phyloP scores from a whole-genome alignment of 2,113 vertebrate species.

The Chionomys nivalis region DNA sequence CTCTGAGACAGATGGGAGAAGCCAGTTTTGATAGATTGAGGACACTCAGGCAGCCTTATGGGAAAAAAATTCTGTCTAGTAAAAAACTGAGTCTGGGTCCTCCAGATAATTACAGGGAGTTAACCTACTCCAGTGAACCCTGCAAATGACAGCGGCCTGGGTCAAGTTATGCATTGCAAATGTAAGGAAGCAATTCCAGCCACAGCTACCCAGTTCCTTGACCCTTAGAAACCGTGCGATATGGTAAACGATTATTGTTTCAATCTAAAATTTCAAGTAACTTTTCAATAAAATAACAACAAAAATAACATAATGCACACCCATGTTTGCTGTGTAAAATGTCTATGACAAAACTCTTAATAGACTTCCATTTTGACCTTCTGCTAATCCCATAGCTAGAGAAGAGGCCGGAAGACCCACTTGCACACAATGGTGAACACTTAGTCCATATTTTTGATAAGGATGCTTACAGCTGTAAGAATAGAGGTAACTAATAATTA shows the following conservation, averaged over 20 bases:
- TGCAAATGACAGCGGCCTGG: neutral
- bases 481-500: slow-evolving; percentile 7
- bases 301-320: neutral
- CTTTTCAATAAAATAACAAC: neutral
- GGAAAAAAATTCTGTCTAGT: neutral
- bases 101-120: neutral
- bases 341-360: neutral
- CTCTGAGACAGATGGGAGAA: neutral
- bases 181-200: neutral
- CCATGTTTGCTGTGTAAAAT: neutral
- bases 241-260: neutral
- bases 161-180: neutral
- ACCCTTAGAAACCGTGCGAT: neutral
- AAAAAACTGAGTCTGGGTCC: neutral
- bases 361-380: neutral
- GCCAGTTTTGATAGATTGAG: neutral
- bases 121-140: neutral
- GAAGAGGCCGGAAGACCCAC: neutral
- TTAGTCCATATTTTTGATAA: neutral
- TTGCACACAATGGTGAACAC: neutral
- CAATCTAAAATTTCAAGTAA: neutral
- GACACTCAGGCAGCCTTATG: neutral
- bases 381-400: neutral
- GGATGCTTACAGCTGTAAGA: neutral
- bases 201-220: neutral